phyloP scores from a whole-genome alignment of 2,888 invertebrate species.

The Drosophila monieri region DNA sequence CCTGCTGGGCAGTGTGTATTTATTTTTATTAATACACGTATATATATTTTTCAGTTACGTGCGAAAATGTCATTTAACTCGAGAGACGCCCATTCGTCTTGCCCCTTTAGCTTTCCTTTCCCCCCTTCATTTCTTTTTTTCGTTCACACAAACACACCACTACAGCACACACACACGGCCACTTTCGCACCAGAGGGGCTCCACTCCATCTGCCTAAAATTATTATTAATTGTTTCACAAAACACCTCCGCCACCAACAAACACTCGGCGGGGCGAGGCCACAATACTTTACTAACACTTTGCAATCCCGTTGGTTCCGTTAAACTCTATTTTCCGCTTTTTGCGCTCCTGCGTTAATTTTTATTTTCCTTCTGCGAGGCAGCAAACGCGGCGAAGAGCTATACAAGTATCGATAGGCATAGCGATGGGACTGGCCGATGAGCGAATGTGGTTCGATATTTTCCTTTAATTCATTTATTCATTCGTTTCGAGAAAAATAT shows the following conservation, averaged over 20 bases:
- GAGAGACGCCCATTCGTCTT: conserved; percentile 46
- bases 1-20: conserved; percentile 72
- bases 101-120: conserved; percentile 29
- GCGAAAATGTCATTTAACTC: conserved; percentile 56
- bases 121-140: conserved; percentile 46
- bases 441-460: background rate
- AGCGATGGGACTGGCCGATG: background rate
- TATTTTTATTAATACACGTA: conserved; percentile 70
- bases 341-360: conserved; percentile 39
- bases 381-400: conserved; percentile 25
- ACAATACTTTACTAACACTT: conserved; percentile 23
- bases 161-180: conserved; percentile 24
- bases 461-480: background rate
- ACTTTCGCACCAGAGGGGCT: conserved; percentile 20
- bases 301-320: conserved; percentile 28
- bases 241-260: conserved; percentile 16
- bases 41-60: conserved; percentile 56
- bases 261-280: background rate
- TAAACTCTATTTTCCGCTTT: conserved; percentile 28
- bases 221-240: conserved; percentile 44
- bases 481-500: too few species aligned
- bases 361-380: conserved; percentile 30
- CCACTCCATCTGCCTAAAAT: conserved; percentile 42
- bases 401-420: conserved; percentile 8
- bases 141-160: conserved; percentile 29